Base-by-base conservation (phyloP, 1,140 invertebrate species). In the Diabrotica virgifera region DNA sequence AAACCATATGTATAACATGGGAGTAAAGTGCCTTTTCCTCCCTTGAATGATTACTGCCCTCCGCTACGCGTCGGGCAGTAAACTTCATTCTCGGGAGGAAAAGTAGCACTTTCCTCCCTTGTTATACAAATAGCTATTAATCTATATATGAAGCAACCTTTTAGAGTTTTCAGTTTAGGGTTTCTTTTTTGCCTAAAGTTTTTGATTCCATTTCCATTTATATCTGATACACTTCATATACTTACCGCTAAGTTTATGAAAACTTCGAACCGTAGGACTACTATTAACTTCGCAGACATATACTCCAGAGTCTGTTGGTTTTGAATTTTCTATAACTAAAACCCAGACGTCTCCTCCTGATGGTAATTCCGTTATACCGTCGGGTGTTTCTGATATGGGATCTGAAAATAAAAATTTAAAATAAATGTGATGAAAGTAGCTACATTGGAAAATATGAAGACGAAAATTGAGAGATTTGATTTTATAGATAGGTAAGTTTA, bases 241-340 rank as follows among this genome's bases (percentile, higher is more conserved):
- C 80, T 82, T 78, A 90, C 89, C 89, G 72, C 84, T 86, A 8
- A 94, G 78, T 75, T 87, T 86, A 74, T 92, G 89, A 74, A 90
- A 91, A 66, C 89, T 90, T 54, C 86, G 82, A 11, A 91, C 81
- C 5, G 87, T 84, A 0, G 91, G 91, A 67, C 87, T 86, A n/a
- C 87, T 90, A 80, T 93, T 93, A 0, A 93, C 85, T 78, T 93
- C 90, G 70, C 92, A 94, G 66, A 89, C 85, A 73, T 94, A 94
- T 6, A 90, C 81, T 5, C 91, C 92, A 5, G 89, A 85, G 77
- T 94, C 92, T 6, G 82, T 82, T 5, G 85, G 76, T 71, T 84
- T 86, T 0, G 87, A 84, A 35, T 83, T 80, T 71, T 87, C 87
- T 71, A 94, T 91, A 51, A 89, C 85, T n/a, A 94, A 81, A 36